These are phyloP conservation scores for Campoplex capitator DNA, from an alignment of 2,888 invertebrate species.

Conservation along the genomic window DNA sequence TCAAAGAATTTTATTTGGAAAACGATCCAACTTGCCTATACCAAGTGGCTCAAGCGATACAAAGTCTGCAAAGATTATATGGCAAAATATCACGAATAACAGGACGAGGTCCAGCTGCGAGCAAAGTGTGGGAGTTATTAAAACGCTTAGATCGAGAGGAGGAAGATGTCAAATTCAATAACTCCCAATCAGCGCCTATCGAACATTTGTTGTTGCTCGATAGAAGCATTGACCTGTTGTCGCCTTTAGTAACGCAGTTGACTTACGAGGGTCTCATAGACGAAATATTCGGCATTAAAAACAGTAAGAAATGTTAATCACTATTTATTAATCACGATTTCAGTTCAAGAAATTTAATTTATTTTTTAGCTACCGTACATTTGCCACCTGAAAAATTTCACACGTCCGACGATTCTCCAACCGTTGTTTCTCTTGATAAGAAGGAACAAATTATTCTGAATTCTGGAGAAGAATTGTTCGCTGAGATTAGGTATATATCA, in stretches of 20 bases:
- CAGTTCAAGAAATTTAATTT: not conserved
- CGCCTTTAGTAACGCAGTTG: conserved; percentile 96
- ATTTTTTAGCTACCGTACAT: conserved; percentile 88
- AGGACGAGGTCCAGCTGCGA: conserved; percentile 95
- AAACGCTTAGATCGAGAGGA: conserved; percentile 90
- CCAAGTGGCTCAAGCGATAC: conserved; percentile 94
- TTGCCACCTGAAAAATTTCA: conserved; percentile 95
- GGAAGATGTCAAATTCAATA: conserved; percentile 86
- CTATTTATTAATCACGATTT: not conserved
- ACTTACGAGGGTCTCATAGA: conserved; percentile 99
- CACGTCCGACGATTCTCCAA: conserved; percentile 88
- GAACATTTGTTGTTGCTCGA: conserved; percentile 96
- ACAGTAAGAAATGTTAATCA: conserved; percentile 84
- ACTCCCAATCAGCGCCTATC: conserved; percentile 87
- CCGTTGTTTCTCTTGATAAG: conserved; percentile 88
- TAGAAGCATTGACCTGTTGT: conserved; percentile 95
- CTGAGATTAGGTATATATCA: conserved; percentile 88
- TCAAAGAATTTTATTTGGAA: conserved; percentile 93
- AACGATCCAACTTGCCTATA: conserved; percentile 95
- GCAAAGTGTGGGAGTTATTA: conserved; percentile 95
- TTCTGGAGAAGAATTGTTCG: conserved; percentile 95
- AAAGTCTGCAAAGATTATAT: conserved; percentile 93
- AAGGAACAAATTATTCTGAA: conserved; percentile 92
- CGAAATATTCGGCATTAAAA: conserved; percentile 95
- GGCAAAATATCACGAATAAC: conserved; percentile 95